Conservation (phyloP, 23 tunicate species). For the Phallusia fumigata region DNA sequence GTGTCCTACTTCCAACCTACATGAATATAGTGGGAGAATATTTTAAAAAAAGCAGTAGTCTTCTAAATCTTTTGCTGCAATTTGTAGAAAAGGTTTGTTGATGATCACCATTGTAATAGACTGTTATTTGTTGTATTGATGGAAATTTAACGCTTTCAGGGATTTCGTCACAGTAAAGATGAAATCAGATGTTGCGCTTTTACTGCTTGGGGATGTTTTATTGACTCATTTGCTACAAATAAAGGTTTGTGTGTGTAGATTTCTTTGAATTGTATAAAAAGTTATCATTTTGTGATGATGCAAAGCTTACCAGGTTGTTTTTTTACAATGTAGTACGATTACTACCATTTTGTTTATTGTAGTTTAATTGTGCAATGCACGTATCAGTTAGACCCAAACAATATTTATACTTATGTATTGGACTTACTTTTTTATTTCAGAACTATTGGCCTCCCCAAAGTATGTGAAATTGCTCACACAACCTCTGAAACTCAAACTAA, state of each 20-base stretch:
- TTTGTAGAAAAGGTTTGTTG: slow-evolving; percentile 47
- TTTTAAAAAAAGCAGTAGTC: slow-evolving; percentile 51
- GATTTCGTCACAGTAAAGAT: slow-evolving; percentile 46
- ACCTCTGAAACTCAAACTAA: slow-evolving; percentile 44
- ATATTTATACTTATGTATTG: background rate
- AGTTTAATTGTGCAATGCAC: too few species aligned
- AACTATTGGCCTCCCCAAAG: slow-evolving; percentile 51
- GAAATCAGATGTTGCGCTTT: slow-evolving; percentile 45
- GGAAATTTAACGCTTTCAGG: slow-evolving; percentile 19
- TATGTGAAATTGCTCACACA: slow-evolving; percentile 58
- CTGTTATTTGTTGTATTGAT: too few species aligned
- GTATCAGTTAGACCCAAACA: too few species aligned
- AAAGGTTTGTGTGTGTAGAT: slow-evolving; percentile 31
- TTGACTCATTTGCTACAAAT: slow-evolving; percentile 47
- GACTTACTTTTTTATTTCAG: too few species aligned
- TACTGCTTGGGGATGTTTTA: slow-evolving; percentile 52
- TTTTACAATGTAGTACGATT: background rate
- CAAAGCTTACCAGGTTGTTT: too few species aligned
- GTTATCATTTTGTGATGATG: too few species aligned
- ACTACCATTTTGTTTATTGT: background rate
- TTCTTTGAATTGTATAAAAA: too few species aligned
- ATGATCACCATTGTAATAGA: too few species aligned
- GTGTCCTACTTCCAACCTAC: slow-evolving; percentile 43
- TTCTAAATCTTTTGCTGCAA: slow-evolving; percentile 37
- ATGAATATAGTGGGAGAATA: slow-evolving; percentile 51